Conservation (phyloP, 1,140 invertebrate genomes). For the Chironomus striatipennis region DNA sequence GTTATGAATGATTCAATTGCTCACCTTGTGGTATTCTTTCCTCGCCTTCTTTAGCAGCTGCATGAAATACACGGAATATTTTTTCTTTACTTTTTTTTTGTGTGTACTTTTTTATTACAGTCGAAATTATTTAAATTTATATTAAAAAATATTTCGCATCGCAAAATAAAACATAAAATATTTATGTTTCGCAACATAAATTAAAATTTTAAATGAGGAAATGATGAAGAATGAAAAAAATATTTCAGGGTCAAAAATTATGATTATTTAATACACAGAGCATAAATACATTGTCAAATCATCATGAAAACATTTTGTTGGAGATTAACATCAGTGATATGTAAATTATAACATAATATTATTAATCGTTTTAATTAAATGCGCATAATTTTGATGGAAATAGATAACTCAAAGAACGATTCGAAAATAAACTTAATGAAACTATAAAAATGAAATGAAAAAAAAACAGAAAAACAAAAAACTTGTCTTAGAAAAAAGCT, state of each 20-base stretch:
- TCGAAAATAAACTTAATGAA: slow-evolving; percentile 24
- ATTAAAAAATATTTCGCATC: neutral
- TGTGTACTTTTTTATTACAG: neutral
- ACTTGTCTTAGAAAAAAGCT: neutral
- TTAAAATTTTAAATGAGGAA: neutral
- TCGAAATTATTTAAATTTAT: neutral
- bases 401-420: slow-evolving; percentile 18
- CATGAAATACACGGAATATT: slow-evolving; percentile 20
- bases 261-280: neutral
- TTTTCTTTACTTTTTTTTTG: slow-evolving; percentile 24
- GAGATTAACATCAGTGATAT: neutral
- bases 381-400: slow-evolving; percentile 21
- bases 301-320: no score
- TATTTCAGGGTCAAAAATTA: neutral
- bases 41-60: slow-evolving; percentile 56
- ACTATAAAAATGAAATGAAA: slow-evolving; percentile 12
- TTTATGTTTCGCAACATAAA: no score
- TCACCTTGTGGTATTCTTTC: slow-evolving; percentile 57
- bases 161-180: neutral
- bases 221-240: neutral
- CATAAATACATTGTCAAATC: neutral
- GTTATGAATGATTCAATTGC: slow-evolving; percentile 25
- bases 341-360: slow-evolving; percentile 19
- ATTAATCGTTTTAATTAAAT: slow-evolving; percentile 18
- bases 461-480: neutral